Percentiles rank a stretch among this genome's conserved stretches.
Evolutionary conservation across 1,140 invertebrate species (phyloP).

Genomic region (Radopholus similis): DNA sequence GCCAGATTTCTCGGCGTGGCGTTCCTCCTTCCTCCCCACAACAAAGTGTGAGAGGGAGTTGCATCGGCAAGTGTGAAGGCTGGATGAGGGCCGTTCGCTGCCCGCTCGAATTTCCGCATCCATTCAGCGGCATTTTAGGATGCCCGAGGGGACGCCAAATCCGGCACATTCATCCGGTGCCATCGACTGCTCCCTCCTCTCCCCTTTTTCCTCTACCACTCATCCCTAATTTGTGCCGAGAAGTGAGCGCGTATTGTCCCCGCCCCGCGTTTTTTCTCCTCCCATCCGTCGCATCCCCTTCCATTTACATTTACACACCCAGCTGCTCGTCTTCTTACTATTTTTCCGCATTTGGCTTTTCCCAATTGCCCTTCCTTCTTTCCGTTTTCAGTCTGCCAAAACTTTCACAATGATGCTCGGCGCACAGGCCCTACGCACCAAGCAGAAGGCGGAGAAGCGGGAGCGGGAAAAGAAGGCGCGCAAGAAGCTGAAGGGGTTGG

Average conservation of each 20-base stretch:
- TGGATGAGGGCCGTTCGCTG: too few species aligned
- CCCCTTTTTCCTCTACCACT: background rate
- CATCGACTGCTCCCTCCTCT: background rate
- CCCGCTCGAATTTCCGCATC: too few species aligned
- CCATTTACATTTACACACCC: too few species aligned
- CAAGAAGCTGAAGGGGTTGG: conserved; percentile 38
- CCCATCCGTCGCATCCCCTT: background rate
- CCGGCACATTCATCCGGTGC: background rate
- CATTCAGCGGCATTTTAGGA: background rate
- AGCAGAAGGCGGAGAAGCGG: background rate
- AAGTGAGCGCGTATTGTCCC: background rate
- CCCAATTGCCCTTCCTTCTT: background rate
- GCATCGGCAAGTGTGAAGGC: too few species aligned
- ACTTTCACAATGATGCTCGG: background rate
- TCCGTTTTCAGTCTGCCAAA: background rate
- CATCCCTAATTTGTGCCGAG: background rate
- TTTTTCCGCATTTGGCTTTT: background rate
- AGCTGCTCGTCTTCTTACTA: too few species aligned
- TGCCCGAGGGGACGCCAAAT: conserved; percentile 1
- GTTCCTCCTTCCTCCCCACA: too few species aligned
- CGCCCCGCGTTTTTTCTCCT: background rate
- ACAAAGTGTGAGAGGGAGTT: too few species aligned
- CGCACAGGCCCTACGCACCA: background rate
- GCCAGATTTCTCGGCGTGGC: too few species aligned
- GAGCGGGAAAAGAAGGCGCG: conserved; percentile 5